Percentiles rank a stretch among this genome's conserved stretches.
Conservation (phyloP, 2,888 invertebrate genomes). For the Ennomos fuscantarius region DNA sequence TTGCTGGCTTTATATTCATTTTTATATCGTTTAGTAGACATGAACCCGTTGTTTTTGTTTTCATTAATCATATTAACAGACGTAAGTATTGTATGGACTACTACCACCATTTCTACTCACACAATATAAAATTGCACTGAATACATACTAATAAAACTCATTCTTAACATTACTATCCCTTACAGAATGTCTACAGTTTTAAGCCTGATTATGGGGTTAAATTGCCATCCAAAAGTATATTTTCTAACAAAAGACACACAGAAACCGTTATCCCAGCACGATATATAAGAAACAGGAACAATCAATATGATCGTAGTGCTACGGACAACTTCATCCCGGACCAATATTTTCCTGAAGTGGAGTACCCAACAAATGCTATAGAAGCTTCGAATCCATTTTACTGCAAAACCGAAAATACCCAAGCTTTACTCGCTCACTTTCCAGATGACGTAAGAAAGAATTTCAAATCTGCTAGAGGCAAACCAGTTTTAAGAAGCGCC, state of each 20-base stretch:
- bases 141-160: background rate
- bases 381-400: constrained; percentile 63
- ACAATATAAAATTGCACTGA: too few species aligned
- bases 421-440: constrained; percentile 53
- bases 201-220: constrained; percentile 35
- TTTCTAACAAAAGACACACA: constrained; percentile 35
- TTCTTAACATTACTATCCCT: constrained; percentile 19
- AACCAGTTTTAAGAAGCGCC: constrained; percentile 21
- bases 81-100: too few species aligned
- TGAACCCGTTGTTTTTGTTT: too few species aligned
- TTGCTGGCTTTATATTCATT: too few species aligned
- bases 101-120: too few species aligned
- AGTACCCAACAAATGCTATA: constrained; percentile 55
- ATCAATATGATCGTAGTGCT: constrained; percentile 32
- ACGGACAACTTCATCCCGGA: constrained; percentile 27
- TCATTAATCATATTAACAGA: too few species aligned
- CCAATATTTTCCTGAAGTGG: constrained; percentile 54
- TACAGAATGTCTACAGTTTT: constrained; percentile 42
- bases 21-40: too few species aligned
- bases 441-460: constrained; percentile 56
- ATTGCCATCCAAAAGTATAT: constrained; percentile 32
- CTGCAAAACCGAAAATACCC: constrained; percentile 44
- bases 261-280: constrained; percentile 45
- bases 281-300: constrained; percentile 36
- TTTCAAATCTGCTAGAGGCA: constrained; percentile 42